phyloP scores from a whole-genome alignment of 2,797 vertebrate genomes.

The Alosa sapidissima region DNA sequence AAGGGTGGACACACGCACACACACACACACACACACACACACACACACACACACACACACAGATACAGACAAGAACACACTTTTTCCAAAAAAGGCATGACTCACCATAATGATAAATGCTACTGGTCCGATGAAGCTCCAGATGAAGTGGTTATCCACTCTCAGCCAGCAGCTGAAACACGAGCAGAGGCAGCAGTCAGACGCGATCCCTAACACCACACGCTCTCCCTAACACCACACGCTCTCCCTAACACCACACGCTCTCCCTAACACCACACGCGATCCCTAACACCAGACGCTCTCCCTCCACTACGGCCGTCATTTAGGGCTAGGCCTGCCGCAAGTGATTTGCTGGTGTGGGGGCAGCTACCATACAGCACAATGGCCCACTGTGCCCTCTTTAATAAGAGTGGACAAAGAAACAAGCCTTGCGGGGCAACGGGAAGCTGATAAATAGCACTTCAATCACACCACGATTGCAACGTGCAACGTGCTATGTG shows the following conservation, averaged over 20 bases:
- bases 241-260: neutral
- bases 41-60: neutral
- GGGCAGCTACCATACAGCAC: neutral
- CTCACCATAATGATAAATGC: conserved; percentile 94
- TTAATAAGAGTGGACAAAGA: neutral
- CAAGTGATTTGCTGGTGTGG: conserved; percentile 1
- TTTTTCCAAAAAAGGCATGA: neutral
- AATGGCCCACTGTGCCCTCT: neutral
- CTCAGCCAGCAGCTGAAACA: conserved; percentile 81
- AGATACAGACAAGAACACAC: neutral
- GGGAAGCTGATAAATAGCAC: neutral
- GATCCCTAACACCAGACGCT: neutral
- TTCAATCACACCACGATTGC: neutral
- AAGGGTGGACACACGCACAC: neutral
- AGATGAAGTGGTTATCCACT: conserved; percentile 98
- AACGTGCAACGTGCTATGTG: neutral
- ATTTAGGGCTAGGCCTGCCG: neutral
- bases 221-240: neutral
- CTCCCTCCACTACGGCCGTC: neutral
- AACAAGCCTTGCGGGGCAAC: neutral
- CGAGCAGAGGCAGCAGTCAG: conserved; percentile 8
- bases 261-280: too few relatives aligned
- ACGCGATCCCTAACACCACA: neutral
- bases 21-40: neutral
- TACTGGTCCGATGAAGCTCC: conserved; percentile 97